These are phyloP conservation scores for Sturmia bella DNA, from an alignment of 2,888 invertebrate species.

Conservation along the genomic window DNA sequence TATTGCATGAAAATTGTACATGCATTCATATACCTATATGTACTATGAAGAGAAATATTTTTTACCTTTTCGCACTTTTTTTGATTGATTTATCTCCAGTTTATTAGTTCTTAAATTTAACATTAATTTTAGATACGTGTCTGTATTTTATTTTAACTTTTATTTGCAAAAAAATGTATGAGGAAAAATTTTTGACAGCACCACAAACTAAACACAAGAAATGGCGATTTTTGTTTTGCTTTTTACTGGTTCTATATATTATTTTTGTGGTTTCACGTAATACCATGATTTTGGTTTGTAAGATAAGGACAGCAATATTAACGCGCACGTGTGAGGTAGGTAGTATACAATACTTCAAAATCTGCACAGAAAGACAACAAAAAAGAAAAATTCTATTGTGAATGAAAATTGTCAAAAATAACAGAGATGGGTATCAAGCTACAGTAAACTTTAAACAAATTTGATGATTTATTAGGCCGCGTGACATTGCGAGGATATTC, in stretches of 20 bases:
- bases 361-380: constrained; percentile 28
- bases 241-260: constrained; percentile 19
- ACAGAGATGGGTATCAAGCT: not conserved
- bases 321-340: constrained; percentile 47
- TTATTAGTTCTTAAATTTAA: not conserved
- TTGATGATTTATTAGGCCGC: too few relatives aligned
- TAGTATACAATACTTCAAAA: constrained; percentile 28
- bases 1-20: too few relatives aligned
- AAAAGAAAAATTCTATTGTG: constrained; percentile 56
- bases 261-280: constrained; percentile 4
- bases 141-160: constrained; percentile 12
- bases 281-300: constrained; percentile 29
- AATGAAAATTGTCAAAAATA: constrained; percentile 6
- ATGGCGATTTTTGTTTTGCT: constrained; percentile 44
- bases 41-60: not conserved
- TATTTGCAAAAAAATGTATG: constrained; percentile 31
- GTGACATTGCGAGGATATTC: too few relatives aligned
- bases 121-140: too few relatives aligned
- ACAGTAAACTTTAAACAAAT: too few relatives aligned
- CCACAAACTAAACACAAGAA: constrained; percentile 50
- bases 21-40: too few relatives aligned
- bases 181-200: constrained; percentile 48
- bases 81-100: constrained; percentile 2
- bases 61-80: constrained; percentile 10
- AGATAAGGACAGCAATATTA: constrained; percentile 57